Evolutionary conservation across 2,888 invertebrate species (phyloP).

Genomic region (Phrixothrix hirtus): DNA sequence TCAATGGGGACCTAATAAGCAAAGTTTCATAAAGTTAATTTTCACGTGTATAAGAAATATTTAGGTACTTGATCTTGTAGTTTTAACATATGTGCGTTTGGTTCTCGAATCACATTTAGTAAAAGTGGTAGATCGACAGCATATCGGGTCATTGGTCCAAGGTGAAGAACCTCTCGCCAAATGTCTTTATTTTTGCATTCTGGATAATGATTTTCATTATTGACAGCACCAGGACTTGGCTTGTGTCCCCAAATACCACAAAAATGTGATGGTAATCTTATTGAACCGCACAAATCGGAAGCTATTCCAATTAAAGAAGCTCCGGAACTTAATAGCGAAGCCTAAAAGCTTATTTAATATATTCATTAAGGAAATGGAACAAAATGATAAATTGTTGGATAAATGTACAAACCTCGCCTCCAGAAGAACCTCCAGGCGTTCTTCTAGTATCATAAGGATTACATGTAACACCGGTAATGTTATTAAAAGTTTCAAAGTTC

Average conservation of each 20-base stretch:
- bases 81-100: conserved; percentile 37
- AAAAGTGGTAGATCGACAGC: conserved; percentile 80
- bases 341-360: conserved; percentile 55
- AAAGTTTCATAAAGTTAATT: conserved; percentile 32
- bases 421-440: conserved; percentile 86
- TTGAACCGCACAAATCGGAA: conserved; percentile 89
- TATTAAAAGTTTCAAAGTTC: conserved; percentile 84
- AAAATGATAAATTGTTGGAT: neutral
- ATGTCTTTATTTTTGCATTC: conserved; percentile 62
- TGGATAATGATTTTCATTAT: conserved; percentile 71
- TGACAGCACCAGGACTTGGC: conserved; percentile 72
- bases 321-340: conserved; percentile 74
- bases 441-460: conserved; percentile 81
- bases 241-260: conserved; percentile 94
- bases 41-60: neutral
- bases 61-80: neutral
- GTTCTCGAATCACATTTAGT: conserved; percentile 69
- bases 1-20: conserved; percentile 60
- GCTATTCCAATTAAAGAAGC: conserved; percentile 82
- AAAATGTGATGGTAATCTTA: conserved; percentile 86
- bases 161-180: conserved; percentile 72
- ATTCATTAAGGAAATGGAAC: neutral
- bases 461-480: conserved; percentile 73
- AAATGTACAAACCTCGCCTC: conserved; percentile 70
- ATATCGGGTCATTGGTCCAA: conserved; percentile 88